Evolutionary conservation across 2,888 invertebrate species (phyloP), one percentile per base, ranked within the genome.

Genomic region (Pristionchus japonicus): DNA sequence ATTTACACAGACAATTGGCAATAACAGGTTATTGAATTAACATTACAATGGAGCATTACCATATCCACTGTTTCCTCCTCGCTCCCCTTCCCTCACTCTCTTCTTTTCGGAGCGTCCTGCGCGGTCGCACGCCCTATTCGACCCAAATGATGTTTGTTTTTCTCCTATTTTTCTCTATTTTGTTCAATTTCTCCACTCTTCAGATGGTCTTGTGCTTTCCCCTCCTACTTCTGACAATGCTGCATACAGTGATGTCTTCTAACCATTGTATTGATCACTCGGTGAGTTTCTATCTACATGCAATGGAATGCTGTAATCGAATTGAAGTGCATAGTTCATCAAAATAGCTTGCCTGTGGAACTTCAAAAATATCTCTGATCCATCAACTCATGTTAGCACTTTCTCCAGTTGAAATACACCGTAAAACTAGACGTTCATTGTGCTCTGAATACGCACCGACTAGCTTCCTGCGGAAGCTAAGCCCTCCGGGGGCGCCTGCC

Each of bases 201-300:
- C 43, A 77, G 77, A 77, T 77, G 77, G 43, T 77, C n/a, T 27
- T 77, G 77, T 20, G 77, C 77, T 77, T 43, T 47, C 77, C 43
- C 20, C n/a, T 77, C n/a, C 77, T 77, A 27, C 77, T 77, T 4
- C 77, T 74, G 40, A 74, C 20, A 67, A 67, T 67, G 23, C 23
- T 74, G 47, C 40, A 40, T 77, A 43, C 77, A 77, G 43, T 47
- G 43, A 77, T 77, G 77, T 20, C 77, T n/a, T 23, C 74, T 47
- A n/a, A 11, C 43, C 37, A 74, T 74, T 70, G 70, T 70, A 37
- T 6, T 31, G 37, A 20, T n/a, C 31, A 23, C 64, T 70, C 70
- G 70, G 70, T 70, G 37, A 64, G 64, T 23, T 57, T 9, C 23
- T 20, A 57, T 3, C 6, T 57, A n/a, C 57, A 9, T n/a, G n/a